Conservation (phyloP, 2,113 vertebrate species). For the Ceyx cyanopectus region DNA sequence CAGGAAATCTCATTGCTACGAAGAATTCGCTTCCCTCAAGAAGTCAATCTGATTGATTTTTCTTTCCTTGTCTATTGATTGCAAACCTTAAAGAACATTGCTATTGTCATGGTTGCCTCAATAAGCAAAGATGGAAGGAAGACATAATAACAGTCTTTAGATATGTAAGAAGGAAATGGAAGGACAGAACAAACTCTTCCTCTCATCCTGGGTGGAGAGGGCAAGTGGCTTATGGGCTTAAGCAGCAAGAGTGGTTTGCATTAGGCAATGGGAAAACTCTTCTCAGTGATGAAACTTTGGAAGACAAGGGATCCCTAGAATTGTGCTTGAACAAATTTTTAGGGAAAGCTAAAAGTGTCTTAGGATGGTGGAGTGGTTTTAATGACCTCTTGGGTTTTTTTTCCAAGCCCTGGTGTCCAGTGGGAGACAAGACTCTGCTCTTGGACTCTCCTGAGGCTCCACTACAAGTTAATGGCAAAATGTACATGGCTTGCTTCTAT, state of each 20-base stretch:
- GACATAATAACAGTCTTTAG: not conserved
- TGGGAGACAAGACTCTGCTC: not conserved
- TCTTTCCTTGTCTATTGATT: not conserved
- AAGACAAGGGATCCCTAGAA: not conserved
- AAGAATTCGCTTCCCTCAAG: not conserved
- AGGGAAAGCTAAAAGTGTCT: not conserved
- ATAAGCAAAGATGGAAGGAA: not conserved
- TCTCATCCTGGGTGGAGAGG: not conserved
- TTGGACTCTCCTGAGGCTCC: not conserved
- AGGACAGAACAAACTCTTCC: not conserved
- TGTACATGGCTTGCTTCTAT: not conserved
- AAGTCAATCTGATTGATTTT: slow-evolving; percentile 53
- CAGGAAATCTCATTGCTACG: not conserved
- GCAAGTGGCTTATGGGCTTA: not conserved
- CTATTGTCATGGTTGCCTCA: slow-evolving; percentile 21
- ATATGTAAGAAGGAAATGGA: not conserved
- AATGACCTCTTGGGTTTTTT: not conserved
- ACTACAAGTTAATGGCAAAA: not conserved
- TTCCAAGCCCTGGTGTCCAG: not conserved
- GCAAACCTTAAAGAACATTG: slow-evolving; percentile 28
- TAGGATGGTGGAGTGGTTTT: not conserved
- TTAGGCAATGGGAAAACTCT: not conserved
- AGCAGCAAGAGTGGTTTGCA: not conserved
- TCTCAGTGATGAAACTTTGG: not conserved
- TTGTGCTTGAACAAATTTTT: not conserved